Conservation (phyloP, 2,797 vertebrate genomes). For the Spinibarbus caldwelli region DNA sequence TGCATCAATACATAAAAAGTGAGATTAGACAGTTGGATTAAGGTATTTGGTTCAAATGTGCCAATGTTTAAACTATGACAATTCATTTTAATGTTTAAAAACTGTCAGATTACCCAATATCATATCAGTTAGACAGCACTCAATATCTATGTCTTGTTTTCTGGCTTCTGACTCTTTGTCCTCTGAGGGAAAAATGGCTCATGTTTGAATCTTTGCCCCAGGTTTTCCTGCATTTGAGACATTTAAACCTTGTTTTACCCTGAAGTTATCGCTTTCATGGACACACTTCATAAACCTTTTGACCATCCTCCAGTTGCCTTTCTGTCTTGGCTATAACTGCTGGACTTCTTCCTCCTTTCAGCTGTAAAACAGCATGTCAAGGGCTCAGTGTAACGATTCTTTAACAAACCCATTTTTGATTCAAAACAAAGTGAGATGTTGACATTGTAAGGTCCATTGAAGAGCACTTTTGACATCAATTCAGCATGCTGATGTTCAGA, state of each 20-base stretch:
- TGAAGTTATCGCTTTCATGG: too few species aligned
- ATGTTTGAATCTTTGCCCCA: background rate
- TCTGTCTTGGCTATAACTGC: conserved; percentile 4
- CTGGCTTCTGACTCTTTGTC: background rate
- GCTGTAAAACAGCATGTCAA: conserved; percentile 1
- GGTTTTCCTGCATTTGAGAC: too few species aligned
- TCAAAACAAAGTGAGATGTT: background rate
- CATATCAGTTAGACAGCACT: background rate
- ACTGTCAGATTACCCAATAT: background rate
- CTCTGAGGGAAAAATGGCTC: background rate
- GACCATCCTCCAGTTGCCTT: conserved; percentile 15
- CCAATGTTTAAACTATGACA: too few species aligned
- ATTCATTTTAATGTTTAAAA: too few species aligned
- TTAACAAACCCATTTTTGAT: background rate
- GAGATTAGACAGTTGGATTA: background rate
- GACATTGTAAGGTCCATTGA: conserved; percentile 10
- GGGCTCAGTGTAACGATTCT: background rate
- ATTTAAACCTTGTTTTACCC: too few species aligned
- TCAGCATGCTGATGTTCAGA: background rate
- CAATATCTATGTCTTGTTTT: background rate
- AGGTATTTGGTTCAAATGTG: background rate
- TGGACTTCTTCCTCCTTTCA: background rate
- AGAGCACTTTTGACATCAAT: background rate
- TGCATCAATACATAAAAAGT: background rate
- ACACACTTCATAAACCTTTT: too few species aligned